These are phyloP conservation scores for Bilobella aurantiaca DNA, from an alignment of 1,140 invertebrate genomes.

Conservation along the genomic window DNA sequence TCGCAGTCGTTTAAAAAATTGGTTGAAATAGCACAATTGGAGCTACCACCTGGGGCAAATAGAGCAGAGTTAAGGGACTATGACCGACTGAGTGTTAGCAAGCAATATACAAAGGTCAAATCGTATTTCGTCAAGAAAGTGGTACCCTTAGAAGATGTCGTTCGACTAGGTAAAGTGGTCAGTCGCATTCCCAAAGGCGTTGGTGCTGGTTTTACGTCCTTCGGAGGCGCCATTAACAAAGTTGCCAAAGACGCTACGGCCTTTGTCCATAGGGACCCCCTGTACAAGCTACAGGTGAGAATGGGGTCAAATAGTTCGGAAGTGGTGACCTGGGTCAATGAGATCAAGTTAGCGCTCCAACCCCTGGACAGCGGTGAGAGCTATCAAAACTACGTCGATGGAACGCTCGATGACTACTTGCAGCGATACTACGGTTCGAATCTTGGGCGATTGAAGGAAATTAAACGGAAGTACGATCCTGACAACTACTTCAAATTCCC, in stretches of 20 bases:
- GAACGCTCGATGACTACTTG: neutral
- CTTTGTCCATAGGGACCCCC: neutral
- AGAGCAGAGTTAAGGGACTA: neutral
- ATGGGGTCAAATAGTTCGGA: neutral
- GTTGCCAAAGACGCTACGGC: neutral
- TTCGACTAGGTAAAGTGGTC: neutral
- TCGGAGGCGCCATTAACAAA: neutral
- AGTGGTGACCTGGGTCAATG: neutral
- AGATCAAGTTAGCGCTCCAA: neutral
- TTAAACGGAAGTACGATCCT: neutral
- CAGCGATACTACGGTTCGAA: neutral
- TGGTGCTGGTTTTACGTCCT: neutral
- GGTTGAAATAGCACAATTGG: too few relatives aligned
- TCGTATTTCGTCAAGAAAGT: neutral
- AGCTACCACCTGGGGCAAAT: neutral
- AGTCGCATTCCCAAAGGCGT: neutral
- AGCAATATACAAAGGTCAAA: neutral
- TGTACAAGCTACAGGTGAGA: neutral
- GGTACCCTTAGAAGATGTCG: neutral
- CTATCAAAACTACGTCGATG: slow-evolving; percentile 11
- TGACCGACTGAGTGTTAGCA: neutral
- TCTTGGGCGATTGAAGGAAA: neutral
- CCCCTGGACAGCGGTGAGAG: neutral
- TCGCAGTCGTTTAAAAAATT: too few relatives aligned
- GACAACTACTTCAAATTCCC: neutral